Evolutionary conservation across 2,888 invertebrate genomes (phyloP).

Genomic region (Arctia plantaginis): DNA sequence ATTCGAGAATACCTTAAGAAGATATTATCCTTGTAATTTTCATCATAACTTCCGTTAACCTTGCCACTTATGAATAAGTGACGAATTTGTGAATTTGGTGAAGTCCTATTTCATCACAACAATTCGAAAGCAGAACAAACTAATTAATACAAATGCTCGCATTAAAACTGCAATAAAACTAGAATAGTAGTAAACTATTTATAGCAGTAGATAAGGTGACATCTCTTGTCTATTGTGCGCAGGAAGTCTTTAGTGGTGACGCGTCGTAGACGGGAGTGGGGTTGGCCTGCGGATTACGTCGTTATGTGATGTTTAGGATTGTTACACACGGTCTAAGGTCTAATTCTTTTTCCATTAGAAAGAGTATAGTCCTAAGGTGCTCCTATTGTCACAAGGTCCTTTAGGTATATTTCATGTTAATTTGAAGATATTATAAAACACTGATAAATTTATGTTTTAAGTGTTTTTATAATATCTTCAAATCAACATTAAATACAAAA

Average conservation of each 20-base stretch:
- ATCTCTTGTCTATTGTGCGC: slow-evolving; percentile 74
- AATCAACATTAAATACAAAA: too few relatives aligned
- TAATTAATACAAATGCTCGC: slow-evolving; percentile 24
- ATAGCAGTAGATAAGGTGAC: slow-evolving; percentile 75
- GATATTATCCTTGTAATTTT: neutral
- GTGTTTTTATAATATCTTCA: too few relatives aligned
- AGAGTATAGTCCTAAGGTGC: too few relatives aligned
- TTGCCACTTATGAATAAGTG: neutral
- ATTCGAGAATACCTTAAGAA: too few relatives aligned
- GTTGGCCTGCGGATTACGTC: slow-evolving; percentile 68
- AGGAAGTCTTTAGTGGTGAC: slow-evolving; percentile 79
- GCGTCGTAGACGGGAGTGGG: slow-evolving; percentile 48
- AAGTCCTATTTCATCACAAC: neutral
- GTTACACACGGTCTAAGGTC: slow-evolving; percentile 46
- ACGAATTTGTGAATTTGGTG: neutral
- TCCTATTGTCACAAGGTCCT: too few relatives aligned
- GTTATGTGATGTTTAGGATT: slow-evolving; percentile 64
- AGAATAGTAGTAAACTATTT: slow-evolving; percentile 65
- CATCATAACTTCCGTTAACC: neutral
- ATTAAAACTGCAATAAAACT: slow-evolving; percentile 45
- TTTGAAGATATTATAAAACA: too few relatives aligned
- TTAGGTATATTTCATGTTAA: too few relatives aligned
- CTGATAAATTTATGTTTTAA: too few relatives aligned
- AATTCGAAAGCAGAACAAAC: slow-evolving; percentile 20
- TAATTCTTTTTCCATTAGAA: too few relatives aligned